A percentile compares a stretch with the other conserved stretches of the same genome.
Evolutionary conservation across 2,113 vertebrate genomes (phyloP).

Genomic region (Sturnus vulgaris): DNA sequence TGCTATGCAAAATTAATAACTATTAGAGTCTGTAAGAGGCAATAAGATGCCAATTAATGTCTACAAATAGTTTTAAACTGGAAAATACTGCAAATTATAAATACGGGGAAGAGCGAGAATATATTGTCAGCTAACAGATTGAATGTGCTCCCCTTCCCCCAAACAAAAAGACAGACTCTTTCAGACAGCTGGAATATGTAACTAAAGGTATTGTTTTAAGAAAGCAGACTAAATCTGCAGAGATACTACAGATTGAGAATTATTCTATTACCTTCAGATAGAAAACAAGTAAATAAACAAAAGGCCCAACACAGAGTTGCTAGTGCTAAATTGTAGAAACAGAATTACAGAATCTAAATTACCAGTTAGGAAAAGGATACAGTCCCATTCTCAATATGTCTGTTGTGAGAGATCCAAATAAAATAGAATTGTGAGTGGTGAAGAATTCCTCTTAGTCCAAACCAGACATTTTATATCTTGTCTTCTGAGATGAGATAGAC

Average conservation of each 20-base stretch:
- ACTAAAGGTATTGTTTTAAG: neutral
- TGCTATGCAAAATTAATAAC: neutral
- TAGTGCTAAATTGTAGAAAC: neutral
- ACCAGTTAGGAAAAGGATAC: neutral
- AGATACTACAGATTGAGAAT: neutral
- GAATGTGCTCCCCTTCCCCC: accelerated
- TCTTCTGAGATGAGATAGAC: neutral
- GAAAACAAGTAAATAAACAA: neutral
- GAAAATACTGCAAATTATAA: neutral
- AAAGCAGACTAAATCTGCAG: neutral
- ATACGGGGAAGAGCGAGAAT: neutral
- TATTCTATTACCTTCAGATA: neutral
- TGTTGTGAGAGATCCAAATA: neutral
- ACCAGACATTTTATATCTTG: neutral
- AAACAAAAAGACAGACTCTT: neutral
- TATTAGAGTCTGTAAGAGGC: neutral
- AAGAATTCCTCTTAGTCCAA: neutral
- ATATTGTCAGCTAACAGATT: neutral
- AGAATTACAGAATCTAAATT: neutral
- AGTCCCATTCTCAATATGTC: neutral
- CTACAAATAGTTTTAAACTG: neutral
- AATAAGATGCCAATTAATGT: neutral
- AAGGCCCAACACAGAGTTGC: neutral
- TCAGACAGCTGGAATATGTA: neutral
- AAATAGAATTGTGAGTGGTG: neutral